Conservation (phyloP, 2,113 vertebrate species). For the Cnemophilus loriae region DNA sequence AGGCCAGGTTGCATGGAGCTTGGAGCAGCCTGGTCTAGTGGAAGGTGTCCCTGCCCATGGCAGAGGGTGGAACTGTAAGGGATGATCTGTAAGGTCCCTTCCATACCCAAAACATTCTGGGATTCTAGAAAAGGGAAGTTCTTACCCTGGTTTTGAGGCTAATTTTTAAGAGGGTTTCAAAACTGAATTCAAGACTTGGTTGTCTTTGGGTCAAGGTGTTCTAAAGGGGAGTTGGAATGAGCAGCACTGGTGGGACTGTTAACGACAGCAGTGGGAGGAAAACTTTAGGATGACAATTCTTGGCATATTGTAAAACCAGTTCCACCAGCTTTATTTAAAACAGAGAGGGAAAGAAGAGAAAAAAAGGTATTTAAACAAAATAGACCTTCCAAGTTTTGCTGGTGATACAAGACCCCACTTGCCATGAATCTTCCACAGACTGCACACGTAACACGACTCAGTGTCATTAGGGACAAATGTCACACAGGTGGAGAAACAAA, state of each 20-base stretch:
- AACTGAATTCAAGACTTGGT: neutral
- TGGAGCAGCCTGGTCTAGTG: accelerated
- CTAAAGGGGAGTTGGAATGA: neutral
- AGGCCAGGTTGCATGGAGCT: neutral
- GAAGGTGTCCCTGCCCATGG: neutral
- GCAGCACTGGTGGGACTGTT: neutral
- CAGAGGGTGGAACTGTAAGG: too few relatives aligned
- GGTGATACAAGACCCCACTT: too few relatives aligned
- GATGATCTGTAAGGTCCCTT: neutral
- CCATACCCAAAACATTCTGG: neutral
- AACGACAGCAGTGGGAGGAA: neutral
- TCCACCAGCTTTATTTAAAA: neutral
- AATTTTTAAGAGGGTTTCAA: neutral
- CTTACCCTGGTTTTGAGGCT: neutral
- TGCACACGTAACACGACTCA: accelerated
- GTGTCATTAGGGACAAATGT: neutral
- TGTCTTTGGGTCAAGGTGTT: neutral
- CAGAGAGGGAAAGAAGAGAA: neutral
- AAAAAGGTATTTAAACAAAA: neutral
- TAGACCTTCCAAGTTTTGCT: neutral
- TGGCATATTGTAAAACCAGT: neutral
- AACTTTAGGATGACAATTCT: neutral
- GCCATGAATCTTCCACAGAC: neutral
- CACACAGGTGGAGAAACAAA: neutral
- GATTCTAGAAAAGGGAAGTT: neutral